These are phyloP conservation scores for Glaucomys volans DNA, from an alignment of 2,113 vertebrate species.

Conservation along the genomic window DNA sequence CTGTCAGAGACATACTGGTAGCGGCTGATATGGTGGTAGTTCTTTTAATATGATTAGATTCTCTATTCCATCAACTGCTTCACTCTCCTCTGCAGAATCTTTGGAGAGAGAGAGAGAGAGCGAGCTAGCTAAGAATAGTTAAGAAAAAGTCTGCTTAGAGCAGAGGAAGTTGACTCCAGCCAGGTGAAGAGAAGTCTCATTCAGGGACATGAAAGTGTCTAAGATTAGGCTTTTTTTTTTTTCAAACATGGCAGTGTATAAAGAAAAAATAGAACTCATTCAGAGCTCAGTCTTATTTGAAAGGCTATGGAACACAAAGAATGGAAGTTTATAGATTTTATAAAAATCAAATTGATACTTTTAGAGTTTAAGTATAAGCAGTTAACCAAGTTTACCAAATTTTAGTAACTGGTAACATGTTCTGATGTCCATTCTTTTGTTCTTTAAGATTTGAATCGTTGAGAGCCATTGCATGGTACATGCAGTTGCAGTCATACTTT, in stretches of 20 bases:
- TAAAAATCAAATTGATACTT: background rate
- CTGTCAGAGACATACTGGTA: background rate
- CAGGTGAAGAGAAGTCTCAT: background rate
- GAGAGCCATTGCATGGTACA: background rate
- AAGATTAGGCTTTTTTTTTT: background rate
- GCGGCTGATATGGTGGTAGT: background rate
- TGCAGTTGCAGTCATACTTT: background rate
- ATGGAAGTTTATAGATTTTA: background rate
- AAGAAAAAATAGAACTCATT: slow-evolving; percentile 12
- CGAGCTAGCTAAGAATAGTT: background rate
- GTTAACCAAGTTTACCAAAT: background rate
- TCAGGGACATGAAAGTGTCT: background rate
- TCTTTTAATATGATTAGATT: slow-evolving; percentile 43
- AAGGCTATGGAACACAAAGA: background rate
- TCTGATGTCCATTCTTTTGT: slow-evolving; percentile 9
- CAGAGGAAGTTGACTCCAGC: background rate
- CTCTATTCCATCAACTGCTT: slow-evolving; percentile 11
- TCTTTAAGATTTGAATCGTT: slow-evolving; percentile 15
- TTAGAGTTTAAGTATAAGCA: slow-evolving; percentile 37
- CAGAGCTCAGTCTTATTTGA: slow-evolving; percentile 24
- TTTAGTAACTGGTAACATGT: slow-evolving; percentile 9
- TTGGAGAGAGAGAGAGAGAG: background rate
- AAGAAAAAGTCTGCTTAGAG: background rate
- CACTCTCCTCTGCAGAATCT: background rate
- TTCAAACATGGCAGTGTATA: background rate